phyloP scores from a whole-genome alignment of 2,113 vertebrate genomes.

The Passer domesticus region DNA sequence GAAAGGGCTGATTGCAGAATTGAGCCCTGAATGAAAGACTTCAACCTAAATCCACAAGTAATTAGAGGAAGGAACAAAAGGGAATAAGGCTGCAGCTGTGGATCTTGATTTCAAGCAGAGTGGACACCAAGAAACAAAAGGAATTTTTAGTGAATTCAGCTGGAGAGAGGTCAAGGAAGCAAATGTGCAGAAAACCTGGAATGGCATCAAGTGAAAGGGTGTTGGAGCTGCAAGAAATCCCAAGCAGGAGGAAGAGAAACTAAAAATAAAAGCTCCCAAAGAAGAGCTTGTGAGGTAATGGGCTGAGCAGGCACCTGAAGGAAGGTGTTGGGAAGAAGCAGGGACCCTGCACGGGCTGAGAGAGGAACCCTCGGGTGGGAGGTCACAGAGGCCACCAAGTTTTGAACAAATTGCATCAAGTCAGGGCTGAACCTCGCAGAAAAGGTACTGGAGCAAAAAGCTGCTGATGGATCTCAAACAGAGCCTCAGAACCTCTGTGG shows the following conservation, averaged over 20 bases:
- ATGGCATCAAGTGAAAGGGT: background rate
- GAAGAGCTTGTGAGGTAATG: background rate
- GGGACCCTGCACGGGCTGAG: background rate
- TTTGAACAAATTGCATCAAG: background rate
- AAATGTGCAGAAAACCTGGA: background rate
- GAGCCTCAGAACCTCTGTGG: background rate
- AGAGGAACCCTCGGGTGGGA: background rate
- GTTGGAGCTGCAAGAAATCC: background rate
- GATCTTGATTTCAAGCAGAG: background rate
- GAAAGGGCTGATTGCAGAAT: background rate
- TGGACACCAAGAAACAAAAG: background rate
- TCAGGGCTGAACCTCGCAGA: background rate
- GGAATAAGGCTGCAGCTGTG: background rate
- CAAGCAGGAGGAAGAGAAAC: background rate
- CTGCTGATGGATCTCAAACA: background rate
- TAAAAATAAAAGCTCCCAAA: conserved; percentile 8
- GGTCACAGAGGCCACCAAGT: background rate
- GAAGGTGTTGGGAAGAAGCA: background rate
- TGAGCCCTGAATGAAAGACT: background rate
- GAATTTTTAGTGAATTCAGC: background rate
- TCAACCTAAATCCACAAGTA: background rate
- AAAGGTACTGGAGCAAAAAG: background rate
- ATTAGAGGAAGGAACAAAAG: background rate
- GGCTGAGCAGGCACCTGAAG: background rate
- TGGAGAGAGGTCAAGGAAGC: background rate